Base-by-base conservation (phyloP, 2,113 vertebrate genomes). In the Protobothrops flavoviridis region DNA sequence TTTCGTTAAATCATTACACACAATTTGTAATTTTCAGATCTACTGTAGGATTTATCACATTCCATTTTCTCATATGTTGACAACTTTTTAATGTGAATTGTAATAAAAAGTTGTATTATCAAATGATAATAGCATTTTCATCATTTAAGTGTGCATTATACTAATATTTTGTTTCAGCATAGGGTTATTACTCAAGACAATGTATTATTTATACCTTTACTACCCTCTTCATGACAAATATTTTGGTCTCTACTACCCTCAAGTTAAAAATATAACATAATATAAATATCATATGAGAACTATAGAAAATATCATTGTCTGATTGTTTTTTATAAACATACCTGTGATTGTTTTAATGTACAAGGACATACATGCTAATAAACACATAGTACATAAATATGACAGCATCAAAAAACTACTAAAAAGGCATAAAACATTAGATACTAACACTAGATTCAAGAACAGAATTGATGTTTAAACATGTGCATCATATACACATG, bases 1-100 rank as follows among this genome's bases (percentile, higher is more conserved):
- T 90, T 10, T 50, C 91, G 92, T 45, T 93, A 93, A 96, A 93
- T 69, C 87, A 85, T 61, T 89, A 91, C 0, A 90, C 6, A 3
- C 69, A 90, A 53, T 85, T 3, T 39, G 0, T 10, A 52, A 91
- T 91, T 91, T 92, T 94, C 88, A 26, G 21, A 29, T 6, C 2
- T 95, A 55, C 43, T 56, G 3, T 90, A 92, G 48, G 48, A 15
- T 45, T 89, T 93, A 69, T 45, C 15, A 57, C 10, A 3, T 81
- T 87, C 33, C 7, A 10, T 26, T 57, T 93, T 64, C 21, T 39
- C 13, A 20, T n/a, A 56, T 81, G 43, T 33, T 92, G 33, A n/a
- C 53, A 88, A 88, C 52, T 92, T n/a, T 39, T 74, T 21, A 50
- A 45, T 20, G 12, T 69, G 48, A 81, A 39, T 39, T 81, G 13